Evolutionary conservation across 2,888 invertebrate genomes (phyloP).

Genomic region (Scaptomyza reducta): DNA sequence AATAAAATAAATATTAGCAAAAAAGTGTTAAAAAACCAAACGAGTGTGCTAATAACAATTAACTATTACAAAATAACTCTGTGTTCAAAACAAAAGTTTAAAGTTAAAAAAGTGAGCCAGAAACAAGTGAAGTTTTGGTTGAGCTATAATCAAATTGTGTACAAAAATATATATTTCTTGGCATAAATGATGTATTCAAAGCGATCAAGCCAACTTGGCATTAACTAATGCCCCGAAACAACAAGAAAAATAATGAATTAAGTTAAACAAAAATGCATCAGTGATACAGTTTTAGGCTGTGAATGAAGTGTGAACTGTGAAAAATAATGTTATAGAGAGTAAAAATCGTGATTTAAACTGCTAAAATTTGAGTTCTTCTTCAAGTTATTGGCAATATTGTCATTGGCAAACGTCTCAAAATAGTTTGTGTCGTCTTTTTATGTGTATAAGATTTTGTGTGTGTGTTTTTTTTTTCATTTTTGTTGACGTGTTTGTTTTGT

Average conservation of each 20-base stretch:
- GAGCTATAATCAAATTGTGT: no score
- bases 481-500: conserved; percentile 13
- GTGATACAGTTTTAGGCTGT: no score
- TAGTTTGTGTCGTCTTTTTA: background rate
- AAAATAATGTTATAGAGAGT: background rate
- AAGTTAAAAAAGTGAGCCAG: no score
- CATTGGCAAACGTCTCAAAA: background rate
- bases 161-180: no score
- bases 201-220: no score
- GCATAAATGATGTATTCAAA: no score
- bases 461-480: conserved; percentile 1
- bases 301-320: background rate
- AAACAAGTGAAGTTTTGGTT: no score
- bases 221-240: no score
- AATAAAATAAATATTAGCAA: conserved; percentile 4
- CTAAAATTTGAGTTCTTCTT: background rate
- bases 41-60: background rate
- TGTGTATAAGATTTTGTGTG: background rate
- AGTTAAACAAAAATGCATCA: no score
- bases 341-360: background rate
- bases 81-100: no score
- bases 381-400: background rate
- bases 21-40: background rate
- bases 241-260: no score
- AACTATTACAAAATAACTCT: no score